These are phyloP conservation scores for Leucozona laternaria DNA, from an alignment of 2,888 invertebrate genomes.

Conservation along the genomic window DNA sequence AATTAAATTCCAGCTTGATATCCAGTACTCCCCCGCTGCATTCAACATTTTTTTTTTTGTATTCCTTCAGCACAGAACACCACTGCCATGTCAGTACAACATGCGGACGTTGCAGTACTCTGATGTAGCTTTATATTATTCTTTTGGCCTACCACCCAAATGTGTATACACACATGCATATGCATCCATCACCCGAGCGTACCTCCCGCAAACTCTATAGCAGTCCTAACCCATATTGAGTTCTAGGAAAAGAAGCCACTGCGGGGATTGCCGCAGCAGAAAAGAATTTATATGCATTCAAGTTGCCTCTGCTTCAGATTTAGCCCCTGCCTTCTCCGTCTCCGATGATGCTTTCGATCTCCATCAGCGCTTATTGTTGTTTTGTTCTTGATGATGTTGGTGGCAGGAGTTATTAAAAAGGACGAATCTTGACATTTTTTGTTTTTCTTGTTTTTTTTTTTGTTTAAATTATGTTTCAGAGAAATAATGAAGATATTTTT, in stretches of 20 bases:
- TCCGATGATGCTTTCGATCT: conserved; percentile 7
- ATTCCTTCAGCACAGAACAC: background rate
- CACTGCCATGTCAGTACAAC: background rate
- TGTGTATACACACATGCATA: background rate
- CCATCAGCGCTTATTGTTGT: conserved; percentile 23
- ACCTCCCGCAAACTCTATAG: background rate
- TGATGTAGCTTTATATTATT: conserved; percentile 17
- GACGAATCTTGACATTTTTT: conserved; percentile 48
- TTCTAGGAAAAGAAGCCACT: conserved; percentile 2
- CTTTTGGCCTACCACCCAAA: background rate
- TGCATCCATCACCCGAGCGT: background rate
- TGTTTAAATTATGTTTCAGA: conserved; percentile 7
- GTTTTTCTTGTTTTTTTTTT: background rate
- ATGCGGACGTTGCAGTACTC: conserved; percentile 35
- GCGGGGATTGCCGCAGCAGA: conserved; percentile 17
- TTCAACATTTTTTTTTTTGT: background rate
- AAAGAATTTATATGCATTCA: conserved; percentile 16
- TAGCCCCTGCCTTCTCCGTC: background rate
- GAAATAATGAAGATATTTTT: conserved; percentile 21
- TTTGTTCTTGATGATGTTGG: conserved; percentile 39
- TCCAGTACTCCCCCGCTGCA: background rate
- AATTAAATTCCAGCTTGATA: conserved; percentile 4
- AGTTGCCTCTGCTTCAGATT: conserved; percentile 1
- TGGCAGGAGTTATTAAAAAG: conserved; percentile 48
- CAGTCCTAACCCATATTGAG: conserved; percentile 31